phyloP scores from a whole-genome alignment of 2,797 vertebrate genomes.

The Rhadinocentrus ornatus region DNA sequence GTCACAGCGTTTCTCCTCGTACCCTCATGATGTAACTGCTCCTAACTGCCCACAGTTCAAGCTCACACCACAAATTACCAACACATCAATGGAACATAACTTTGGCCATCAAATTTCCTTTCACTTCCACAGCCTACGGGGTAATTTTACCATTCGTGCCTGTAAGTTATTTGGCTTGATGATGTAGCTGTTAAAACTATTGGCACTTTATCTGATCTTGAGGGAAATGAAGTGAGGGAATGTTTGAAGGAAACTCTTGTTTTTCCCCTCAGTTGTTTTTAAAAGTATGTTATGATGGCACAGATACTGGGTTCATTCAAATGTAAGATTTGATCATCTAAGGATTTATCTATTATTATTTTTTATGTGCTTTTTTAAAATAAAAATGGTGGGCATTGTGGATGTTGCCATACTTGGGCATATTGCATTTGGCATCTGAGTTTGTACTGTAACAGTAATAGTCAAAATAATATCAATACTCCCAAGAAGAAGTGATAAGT shows the following conservation, averaged over 20 bases:
- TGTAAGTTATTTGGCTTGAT: constrained; percentile 63
- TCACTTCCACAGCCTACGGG: constrained; percentile 47
- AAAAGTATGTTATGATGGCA: constrained; percentile 51
- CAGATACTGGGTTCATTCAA: constrained; percentile 56
- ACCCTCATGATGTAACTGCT: constrained; percentile 66
- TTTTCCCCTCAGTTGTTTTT: constrained; percentile 39
- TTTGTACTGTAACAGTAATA: not conserved
- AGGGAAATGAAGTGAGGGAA: constrained; percentile 53
- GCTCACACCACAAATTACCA: constrained; percentile 69
- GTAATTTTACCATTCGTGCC: constrained; percentile 60
- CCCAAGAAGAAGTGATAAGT: too few relatives aligned
- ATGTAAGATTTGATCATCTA: constrained; percentile 26
- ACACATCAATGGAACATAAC: constrained; percentile 62
- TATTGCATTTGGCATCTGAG: not conserved
- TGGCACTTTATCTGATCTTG: constrained; percentile 55
- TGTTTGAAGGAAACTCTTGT: constrained; percentile 47
- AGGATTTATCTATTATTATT: not conserved
- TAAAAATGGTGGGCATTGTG: not conserved
- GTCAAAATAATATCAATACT: not conserved
- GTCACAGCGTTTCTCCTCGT: constrained; percentile 62
- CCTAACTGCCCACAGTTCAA: constrained; percentile 60
- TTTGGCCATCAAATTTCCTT: constrained; percentile 49
- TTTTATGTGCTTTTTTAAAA: not conserved
- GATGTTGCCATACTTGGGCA: not conserved
- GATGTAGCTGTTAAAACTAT: constrained; percentile 59